Base-by-base conservation (phyloP, 2,888 invertebrate species). In the Stratiomys singularior region DNA sequence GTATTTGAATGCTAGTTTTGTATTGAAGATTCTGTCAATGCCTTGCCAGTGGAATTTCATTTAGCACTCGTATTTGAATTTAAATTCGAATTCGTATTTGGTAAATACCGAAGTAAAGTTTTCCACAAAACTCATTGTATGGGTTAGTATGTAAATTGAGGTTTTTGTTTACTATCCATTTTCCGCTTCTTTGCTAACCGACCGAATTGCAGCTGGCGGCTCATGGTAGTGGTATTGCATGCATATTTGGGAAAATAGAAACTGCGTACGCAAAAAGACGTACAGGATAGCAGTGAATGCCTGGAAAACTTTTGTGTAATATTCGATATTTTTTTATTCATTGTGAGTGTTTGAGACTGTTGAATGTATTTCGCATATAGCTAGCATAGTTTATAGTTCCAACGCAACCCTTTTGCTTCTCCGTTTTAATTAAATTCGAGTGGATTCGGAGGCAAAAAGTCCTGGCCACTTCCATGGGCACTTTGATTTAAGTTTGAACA, bases 131-230 rank as follows among this genome's bases (percentile, higher is more conserved):
- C 30, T 13, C 64, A 2, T 28, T n/a, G 64, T 64, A 30, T 15
- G 30, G 30, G 30, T 64, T 27, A 64, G 64, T 64, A 64, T 64
- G 64, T 64, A 64, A 64, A 64, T 64, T 64, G 64, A 64, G 28
- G 64, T 64, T 64, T 64, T 64, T 64, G 64, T 64, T 64, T 64
- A 28, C 64, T 64, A 64, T 64, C 30, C 64, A 64, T 64, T 64
- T 64, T 64, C 64, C 30, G 30, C 64, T 64, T 64, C 64, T 1
- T 30, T 30, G 30, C 64, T 27, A n/a, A 30, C 64, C 64, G 28
- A n/a, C 25, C n/a, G n/a, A n/a, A n/a, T n/a, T 28, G 64, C 60
- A n/a, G 30, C 25, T 64, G 27, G 3, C 64, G 28, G n/a, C 5
- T 60, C 2, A 25, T 60, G 58, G 4, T 21, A 18, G 58, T 25